A percentile compares a stretch with the other conserved stretches of the same genome.
These are phyloP conservation scores for Microplitis deprimator DNA, from an alignment of 2,888 invertebrate species.

Conservation along the genomic window DNA sequence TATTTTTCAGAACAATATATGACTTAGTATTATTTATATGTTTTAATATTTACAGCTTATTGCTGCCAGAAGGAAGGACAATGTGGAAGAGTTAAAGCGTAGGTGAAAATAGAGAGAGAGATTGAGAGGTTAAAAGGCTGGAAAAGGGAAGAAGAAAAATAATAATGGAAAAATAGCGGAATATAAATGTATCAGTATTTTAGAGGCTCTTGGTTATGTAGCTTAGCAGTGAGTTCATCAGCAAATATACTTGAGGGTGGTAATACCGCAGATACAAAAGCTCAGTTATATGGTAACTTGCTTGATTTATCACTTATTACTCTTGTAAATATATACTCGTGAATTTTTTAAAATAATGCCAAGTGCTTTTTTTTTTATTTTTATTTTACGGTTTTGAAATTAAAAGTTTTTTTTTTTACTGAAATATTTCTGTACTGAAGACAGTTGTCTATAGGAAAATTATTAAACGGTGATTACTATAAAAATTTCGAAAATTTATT, in stretches of 20 bases:
- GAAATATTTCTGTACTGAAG: no score
- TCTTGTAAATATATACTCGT: slow-evolving; percentile 8
- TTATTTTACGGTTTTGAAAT: slow-evolving; percentile 4
- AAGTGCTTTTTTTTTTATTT: background rate
- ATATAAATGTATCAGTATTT: slow-evolving; percentile 21
- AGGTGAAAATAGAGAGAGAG: background rate
- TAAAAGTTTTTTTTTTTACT: no score
- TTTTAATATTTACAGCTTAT: slow-evolving; percentile 60
- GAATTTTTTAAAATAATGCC: slow-evolving; percentile 26
- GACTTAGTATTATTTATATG: slow-evolving; percentile 59
- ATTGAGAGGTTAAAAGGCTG: background rate
- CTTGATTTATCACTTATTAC: slow-evolving; percentile 62
- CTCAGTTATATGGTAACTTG: slow-evolving; percentile 54
- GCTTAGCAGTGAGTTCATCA: slow-evolving; percentile 53
- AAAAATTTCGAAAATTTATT: no score
- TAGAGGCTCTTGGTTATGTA: slow-evolving; percentile 5
- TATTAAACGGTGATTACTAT: no score
- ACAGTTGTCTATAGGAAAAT: no score
- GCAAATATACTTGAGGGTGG: slow-evolving; percentile 53
- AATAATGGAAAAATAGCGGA: slow-evolving; percentile 4
- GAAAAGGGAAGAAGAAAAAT: background rate
- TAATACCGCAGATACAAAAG: background rate
- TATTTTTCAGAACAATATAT: background rate
- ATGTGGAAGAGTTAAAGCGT: slow-evolving; percentile 22
- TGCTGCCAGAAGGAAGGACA: slow-evolving; percentile 64